Evolutionary conservation across 64 coral and sea anemone genomes (phyloP).

Genomic region (Anthopleura sola): DNA sequence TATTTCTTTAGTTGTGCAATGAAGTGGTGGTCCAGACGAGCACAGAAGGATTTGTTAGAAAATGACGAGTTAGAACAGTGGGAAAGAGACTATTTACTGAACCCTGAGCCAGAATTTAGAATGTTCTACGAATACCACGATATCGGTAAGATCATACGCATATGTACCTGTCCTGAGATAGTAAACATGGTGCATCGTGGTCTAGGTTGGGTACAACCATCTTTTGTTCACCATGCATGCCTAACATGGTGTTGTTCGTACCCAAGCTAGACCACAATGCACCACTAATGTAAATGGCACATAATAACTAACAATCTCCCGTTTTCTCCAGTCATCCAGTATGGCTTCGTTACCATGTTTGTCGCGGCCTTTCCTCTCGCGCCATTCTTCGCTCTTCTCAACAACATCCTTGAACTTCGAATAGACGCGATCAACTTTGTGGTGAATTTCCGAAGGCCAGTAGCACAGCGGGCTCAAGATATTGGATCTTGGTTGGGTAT

Average conservation of each 20-base stretch:
- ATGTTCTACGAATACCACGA: constrained; percentile 99
- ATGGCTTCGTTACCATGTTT: constrained; percentile 84
- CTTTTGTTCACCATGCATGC: no score
- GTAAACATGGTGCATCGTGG: no score
- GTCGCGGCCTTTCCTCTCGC: constrained; percentile 75
- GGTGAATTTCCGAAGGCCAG: constrained; percentile 72
- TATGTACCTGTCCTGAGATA: no score
- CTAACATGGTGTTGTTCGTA: no score
- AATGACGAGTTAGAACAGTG: constrained; percentile 18
- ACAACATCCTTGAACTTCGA: constrained; percentile 69
- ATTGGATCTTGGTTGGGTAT: constrained; percentile 78
- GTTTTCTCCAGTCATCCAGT: constrained; percentile 55
- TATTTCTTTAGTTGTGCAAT: constrained; percentile 36
- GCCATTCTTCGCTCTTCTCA: constrained; percentile 60
- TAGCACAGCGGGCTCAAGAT: constrained; percentile 65
- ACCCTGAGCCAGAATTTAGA: constrained; percentile 85
- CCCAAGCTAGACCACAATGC: neutral
- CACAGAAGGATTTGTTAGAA: constrained; percentile 13
- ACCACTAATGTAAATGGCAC: no score
- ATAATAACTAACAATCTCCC: no score
- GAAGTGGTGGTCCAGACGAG: constrained; percentile 66
- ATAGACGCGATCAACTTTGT: constrained; percentile 77
- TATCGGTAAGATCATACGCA: constrained; percentile 67
- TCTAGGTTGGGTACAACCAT: no score
- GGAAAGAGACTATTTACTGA: constrained; percentile 85